Base-by-base conservation (phyloP, 2,113 vertebrate species). In the Clupea harengus region DNA sequence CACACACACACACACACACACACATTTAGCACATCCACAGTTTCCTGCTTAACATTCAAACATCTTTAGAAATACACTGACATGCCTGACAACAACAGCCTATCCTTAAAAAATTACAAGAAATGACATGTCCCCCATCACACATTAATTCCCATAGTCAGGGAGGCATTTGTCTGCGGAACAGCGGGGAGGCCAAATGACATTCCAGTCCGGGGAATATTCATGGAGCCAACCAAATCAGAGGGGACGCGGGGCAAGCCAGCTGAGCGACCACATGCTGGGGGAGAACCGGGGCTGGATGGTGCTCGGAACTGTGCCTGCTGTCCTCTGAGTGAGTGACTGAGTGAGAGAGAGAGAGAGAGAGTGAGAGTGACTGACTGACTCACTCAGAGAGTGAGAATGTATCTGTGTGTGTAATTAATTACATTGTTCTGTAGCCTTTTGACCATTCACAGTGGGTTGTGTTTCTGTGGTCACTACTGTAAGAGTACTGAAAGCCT, bases 141-240 rank as follows among this genome's bases (percentile, higher is more conserved):
- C 13, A 32, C 9, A 15, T 11, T 78, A 78, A 78, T 78, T 78
- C 72, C 72, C 32, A 32, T 78, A 32, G 18, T 78, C 72, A 78
- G 15, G 32, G 72, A 78, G 72, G 15, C 72, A 78, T 78, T 78
- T 39, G 32, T 78, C 72, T 11, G 72, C 11, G 72, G 10, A 39
- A 32, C 72, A 32, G 72, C 25, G 11, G 72, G 72, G 72, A 32
- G 28, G 13, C 13, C 72, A 17, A 78, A 39, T 78, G 72, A 17
- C 72, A 78, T 32, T 78, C 72, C 28, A 78, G 72, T 60, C 25
- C 11, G 72, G 72, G 72, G 32, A 78, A 78, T 78, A 78, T 78
- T 78, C 32, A 78, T 78, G 72, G 72, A 32, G 72, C 1, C 28
- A 10, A 11, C 72, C 32, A 13, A 78, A 28, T 78, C 72, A 78